Conservation (phyloP, 2,113 vertebrate species). For the Gobio gobio region DNA sequence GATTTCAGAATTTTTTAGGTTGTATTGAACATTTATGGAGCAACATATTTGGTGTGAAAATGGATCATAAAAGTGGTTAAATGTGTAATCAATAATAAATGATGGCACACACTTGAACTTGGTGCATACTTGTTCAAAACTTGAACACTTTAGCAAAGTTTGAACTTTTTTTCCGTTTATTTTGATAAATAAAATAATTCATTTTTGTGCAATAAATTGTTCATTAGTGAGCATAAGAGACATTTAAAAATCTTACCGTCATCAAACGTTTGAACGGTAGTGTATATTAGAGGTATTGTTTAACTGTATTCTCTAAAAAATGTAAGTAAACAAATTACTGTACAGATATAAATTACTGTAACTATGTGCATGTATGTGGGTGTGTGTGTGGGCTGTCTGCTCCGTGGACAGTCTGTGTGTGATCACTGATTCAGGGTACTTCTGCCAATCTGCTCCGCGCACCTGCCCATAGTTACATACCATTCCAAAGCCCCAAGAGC, state of each 20-base stretch:
- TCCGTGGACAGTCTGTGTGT: constrained; percentile 14
- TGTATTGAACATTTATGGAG: no score
- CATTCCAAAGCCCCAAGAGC: constrained; percentile 34
- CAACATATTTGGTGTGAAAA: no score
- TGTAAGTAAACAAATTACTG: neutral
- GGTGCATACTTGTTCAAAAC: no score
- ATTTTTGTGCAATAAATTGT: no score
- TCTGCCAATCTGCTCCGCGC: constrained; percentile 41
- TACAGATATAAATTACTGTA: neutral
- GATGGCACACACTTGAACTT: no score
- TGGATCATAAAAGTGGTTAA: no score
- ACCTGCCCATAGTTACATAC: constrained; percentile 51
- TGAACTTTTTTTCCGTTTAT: no score
- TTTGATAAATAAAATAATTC: no score
- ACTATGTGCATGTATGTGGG: constrained; percentile 1
- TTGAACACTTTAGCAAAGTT: no score
- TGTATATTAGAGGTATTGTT: neutral
- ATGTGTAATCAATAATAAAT: no score
- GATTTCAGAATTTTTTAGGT: no score
- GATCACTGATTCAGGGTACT: constrained; percentile 17
- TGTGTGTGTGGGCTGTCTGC: neutral
- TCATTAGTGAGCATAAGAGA: no score
- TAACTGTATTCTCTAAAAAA: neutral
- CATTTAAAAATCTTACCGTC: neutral
- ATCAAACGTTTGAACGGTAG: neutral